phyloP scores from a whole-genome alignment of 64 coral and sea anemone genomes.

The Stylophora pistillata region DNA sequence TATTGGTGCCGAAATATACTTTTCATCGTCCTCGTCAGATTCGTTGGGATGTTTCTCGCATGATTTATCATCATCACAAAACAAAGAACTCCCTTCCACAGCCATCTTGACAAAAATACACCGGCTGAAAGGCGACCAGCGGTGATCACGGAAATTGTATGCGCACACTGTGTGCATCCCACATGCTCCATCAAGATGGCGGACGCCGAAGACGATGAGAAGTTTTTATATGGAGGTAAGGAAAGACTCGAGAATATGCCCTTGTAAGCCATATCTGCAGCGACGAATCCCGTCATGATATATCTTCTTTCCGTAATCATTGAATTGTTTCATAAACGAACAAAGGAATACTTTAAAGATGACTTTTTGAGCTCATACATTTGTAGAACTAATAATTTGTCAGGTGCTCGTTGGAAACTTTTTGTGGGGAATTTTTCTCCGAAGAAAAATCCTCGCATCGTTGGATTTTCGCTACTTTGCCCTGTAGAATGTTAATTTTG shows the following conservation, averaged over 20 bases:
- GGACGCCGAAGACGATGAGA: conserved; percentile 67
- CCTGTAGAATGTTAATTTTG: no score
- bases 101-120: conserved; percentile 45
- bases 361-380: not conserved
- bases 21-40: conserved; percentile 49
- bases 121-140: conserved; percentile 4
- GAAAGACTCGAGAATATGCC: not conserved
- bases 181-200: conserved; percentile 74
- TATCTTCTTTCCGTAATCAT: not conserved
- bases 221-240: conserved; percentile 60
- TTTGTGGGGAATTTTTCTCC: not conserved
- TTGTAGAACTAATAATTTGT: not conserved
- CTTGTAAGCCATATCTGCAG: not conserved
- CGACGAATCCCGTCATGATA: not conserved
- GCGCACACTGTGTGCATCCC: not conserved
- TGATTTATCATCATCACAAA: conserved; percentile 37
- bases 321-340: not conserved
- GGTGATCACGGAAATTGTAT: not conserved
- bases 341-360: not conserved
- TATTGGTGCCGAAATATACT: conserved; percentile 75
- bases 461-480: no score
- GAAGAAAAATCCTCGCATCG: no score
- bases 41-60: conserved; percentile 61
- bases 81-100: not conserved
- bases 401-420: not conserved